A percentile compares a stretch with the other conserved stretches of the same genome.
These are phyloP conservation scores for Echiichthys vipera DNA, from an alignment of 2,797 vertebrate species.

Conservation along the genomic window DNA sequence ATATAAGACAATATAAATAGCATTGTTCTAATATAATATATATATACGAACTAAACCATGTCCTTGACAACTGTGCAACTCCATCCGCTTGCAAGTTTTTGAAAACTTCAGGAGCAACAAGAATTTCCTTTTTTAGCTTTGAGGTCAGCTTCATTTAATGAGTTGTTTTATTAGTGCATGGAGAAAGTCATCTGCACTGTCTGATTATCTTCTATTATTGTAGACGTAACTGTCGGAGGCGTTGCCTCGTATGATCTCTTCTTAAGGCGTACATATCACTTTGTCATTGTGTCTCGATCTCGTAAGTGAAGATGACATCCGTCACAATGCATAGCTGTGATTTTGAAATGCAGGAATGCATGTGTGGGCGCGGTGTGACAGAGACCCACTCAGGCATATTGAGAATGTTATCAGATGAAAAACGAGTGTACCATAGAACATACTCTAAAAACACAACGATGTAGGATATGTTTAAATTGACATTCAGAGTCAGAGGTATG, in stretches of 20 bases:
- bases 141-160: background rate
- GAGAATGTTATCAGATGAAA: background rate
- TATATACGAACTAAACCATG: background rate
- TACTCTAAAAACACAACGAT: background rate
- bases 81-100: background rate
- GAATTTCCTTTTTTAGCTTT: background rate
- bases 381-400: background rate
- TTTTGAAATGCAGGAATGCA: slow-evolving; percentile 21
- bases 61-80: background rate
- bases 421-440: background rate
- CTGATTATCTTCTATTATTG: background rate
- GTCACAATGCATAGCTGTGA: background rate
- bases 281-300: background rate
- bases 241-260: background rate
- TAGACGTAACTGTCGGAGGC: background rate
- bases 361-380: background rate
- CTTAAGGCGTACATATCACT: background rate
- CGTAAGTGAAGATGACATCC: background rate
- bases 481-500: background rate
- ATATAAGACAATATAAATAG: background rate
- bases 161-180: background rate
- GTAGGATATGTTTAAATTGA: background rate
- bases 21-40: too few species aligned
- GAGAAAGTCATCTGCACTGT: background rate
- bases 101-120: background rate